A percentile compares a stretch with the other conserved stretches of the same genome.
Evolutionary conservation across 2,113 vertebrate species (phyloP).

Genomic region (Ploceus nigricollis): DNA sequence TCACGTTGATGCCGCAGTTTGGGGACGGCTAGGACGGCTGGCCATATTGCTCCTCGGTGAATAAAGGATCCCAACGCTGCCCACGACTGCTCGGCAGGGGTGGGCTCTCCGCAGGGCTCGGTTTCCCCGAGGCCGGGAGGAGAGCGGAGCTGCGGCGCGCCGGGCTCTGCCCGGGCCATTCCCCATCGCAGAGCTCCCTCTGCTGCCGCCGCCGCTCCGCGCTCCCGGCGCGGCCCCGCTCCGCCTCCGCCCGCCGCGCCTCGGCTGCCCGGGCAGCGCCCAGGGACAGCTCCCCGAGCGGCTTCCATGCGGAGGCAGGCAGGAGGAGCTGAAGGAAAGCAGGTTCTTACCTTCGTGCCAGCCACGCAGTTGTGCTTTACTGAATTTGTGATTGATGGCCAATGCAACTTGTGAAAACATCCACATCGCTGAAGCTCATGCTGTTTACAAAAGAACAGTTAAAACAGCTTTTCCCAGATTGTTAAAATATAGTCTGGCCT

Average conservation of each 20-base stretch:
- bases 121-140: fast-evolving
- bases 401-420: fast-evolving
- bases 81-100: fast-evolving
- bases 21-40: fast-evolving
- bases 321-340: not conserved
- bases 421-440: fast-evolving
- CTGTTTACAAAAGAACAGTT: not conserved
- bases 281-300: fast-evolving
- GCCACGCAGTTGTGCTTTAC: fast-evolving
- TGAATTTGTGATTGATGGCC: not conserved
- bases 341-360: fast-evolving
- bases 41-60: fast-evolving
- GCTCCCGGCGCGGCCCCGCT: not conserved
- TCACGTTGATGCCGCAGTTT: fast-evolving
- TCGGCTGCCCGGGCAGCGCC: not conserved
- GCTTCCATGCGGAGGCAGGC: fast-evolving
- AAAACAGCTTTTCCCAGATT: not conserved
- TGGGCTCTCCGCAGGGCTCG: fast-evolving
- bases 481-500: not conserved
- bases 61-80: fast-evolving
- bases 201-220: not conserved
- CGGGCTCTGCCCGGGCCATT: not conserved
- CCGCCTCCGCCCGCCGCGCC: no score
- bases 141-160: fast-evolving
- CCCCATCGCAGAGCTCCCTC: constrained; percentile 35